Evolutionary conservation across 1,140 invertebrate species (phyloP).

Genomic region (Odontomachus brunneus): DNA sequence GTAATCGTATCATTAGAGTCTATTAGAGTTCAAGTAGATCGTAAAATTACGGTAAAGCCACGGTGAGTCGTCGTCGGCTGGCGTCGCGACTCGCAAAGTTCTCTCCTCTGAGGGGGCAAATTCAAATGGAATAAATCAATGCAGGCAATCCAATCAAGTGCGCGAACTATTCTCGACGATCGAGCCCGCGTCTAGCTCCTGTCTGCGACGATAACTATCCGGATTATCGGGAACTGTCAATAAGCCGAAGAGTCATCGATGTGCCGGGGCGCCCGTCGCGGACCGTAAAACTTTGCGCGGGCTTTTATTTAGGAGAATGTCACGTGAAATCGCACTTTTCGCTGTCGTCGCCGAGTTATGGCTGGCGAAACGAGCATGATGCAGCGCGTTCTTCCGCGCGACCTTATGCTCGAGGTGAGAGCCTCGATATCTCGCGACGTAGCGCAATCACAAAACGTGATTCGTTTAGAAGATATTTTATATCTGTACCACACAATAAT

Average conservation of each 20-base stretch:
- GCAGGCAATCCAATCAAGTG: constrained; percentile 66
- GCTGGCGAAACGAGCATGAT: constrained; percentile 21
- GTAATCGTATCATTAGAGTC: constrained; percentile 16
- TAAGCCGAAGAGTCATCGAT: constrained; percentile 41
- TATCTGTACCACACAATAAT: background rate
- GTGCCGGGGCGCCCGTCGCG: background rate
- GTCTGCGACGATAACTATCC: constrained; percentile 39
- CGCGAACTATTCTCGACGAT: constrained; percentile 26
- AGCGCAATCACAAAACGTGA: background rate
- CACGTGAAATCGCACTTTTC: constrained; percentile 16
- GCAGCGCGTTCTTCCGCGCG: background rate
- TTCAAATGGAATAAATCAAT: constrained; percentile 55
- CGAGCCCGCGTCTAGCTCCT: constrained; percentile 20
- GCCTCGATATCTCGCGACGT: background rate
- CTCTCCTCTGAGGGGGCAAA: constrained; percentile 11
- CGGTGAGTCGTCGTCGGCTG: background rate
- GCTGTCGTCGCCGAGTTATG: constrained; percentile 29
- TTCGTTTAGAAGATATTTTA: background rate
- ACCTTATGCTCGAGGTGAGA: background rate
- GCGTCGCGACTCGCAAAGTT: constrained; percentile 11
- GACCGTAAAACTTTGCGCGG: constrained; percentile 20
- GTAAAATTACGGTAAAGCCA: constrained; percentile 27
- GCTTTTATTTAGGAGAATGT: constrained; percentile 43
- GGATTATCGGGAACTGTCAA: constrained; percentile 40
- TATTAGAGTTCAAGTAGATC: constrained; percentile 17